Base-by-base conservation (phyloP, 2,888 invertebrate genomes). In the Hofmannophila pseudospretella region DNA sequence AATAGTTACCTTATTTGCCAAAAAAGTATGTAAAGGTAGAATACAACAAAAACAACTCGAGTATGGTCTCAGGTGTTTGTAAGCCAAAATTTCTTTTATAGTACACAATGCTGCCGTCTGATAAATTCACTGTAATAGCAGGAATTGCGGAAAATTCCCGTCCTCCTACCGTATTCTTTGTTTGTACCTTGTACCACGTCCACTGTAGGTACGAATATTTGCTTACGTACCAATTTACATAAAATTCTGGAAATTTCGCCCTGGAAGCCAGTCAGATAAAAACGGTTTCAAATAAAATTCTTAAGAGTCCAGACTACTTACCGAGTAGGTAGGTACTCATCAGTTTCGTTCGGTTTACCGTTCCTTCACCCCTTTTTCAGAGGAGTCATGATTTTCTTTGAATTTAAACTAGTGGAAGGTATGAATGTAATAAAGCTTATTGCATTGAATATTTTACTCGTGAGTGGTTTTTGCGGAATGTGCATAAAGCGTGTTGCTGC, bases 51-150 rank as follows among this genome's bases (percentile, higher is more conserved):
- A n/a, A n/a, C n/a, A n/a, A n/a, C n/a, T n/a, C n/a, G n/a, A n/a
- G n/a, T n/a, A n/a, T n/a, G n/a, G 54, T 51, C 59, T 46, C 59
- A 62, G 62, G 62, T 62, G 62, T 47, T 49, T 48, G 46, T 41
- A 36, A 42, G 34, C 42, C 42, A 38, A 23, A 42, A 57, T 58
- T 56, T 50, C 53, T 57, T 59, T 56, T 50, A 49, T 51, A 49
- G 39, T 41, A 42, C 39, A 45, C 45, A 45, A 47, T 47, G 50
- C 41, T 44, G 38, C 20, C 50, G 40, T 16, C 33, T 29, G 33
- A 44, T 48, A 47, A 45, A 41, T 48, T 48, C 32, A 26, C 27
- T 8, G 39, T 48, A 48, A 51, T 41, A 42, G 44, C 34, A 36
- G 35, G 25, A 36, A 39, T 40, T 36, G 34, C 35, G 16, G 16